Conservation (phyloP, 2,888 invertebrate genomes). For the Perizoma affinitatum region DNA sequence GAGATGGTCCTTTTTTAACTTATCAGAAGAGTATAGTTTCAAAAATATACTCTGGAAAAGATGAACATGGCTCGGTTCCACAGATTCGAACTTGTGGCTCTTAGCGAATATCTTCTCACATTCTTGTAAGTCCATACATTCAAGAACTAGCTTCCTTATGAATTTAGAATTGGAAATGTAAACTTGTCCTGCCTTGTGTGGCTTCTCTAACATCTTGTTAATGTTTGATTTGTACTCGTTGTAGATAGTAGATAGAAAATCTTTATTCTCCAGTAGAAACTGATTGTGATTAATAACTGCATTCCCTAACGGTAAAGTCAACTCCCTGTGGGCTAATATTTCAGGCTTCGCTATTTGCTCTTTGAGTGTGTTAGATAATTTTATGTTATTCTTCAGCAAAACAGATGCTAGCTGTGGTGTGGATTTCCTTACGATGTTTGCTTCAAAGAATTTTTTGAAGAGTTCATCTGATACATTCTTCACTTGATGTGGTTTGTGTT, state of each 20-base stretch:
- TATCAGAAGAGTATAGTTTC: slow-evolving; percentile 69
- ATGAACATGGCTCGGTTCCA: slow-evolving; percentile 83
- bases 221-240: slow-evolving; percentile 86
- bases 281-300: slow-evolving; percentile 70
- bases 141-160: slow-evolving; percentile 84
- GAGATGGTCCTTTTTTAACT: slow-evolving; percentile 67
- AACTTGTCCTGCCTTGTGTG: slow-evolving; percentile 87
- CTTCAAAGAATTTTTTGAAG: slow-evolving; percentile 80
- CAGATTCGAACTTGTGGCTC: slow-evolving; percentile 85
- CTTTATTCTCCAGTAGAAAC: slow-evolving; percentile 66
- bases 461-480: slow-evolving; percentile 75
- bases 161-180: slow-evolving; percentile 85
- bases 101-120: slow-evolving; percentile 84
- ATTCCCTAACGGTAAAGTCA: slow-evolving; percentile 86
- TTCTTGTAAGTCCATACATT: slow-evolving; percentile 83
- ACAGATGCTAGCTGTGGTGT: slow-evolving; percentile 84
- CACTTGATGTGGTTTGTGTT: slow-evolving; percentile 85
- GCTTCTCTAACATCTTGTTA: slow-evolving; percentile 86
- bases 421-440: slow-evolving; percentile 81
- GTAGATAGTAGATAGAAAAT: slow-evolving; percentile 80
- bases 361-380: slow-evolving; percentile 73
- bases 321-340: slow-evolving; percentile 83
- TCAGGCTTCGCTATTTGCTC: slow-evolving; percentile 71
- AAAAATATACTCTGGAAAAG: slow-evolving; percentile 82
- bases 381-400: slow-evolving; percentile 81